These are phyloP conservation scores for Drosophila longiperda DNA, from an alignment of 2,888 invertebrate species.

Conservation along the genomic window DNA sequence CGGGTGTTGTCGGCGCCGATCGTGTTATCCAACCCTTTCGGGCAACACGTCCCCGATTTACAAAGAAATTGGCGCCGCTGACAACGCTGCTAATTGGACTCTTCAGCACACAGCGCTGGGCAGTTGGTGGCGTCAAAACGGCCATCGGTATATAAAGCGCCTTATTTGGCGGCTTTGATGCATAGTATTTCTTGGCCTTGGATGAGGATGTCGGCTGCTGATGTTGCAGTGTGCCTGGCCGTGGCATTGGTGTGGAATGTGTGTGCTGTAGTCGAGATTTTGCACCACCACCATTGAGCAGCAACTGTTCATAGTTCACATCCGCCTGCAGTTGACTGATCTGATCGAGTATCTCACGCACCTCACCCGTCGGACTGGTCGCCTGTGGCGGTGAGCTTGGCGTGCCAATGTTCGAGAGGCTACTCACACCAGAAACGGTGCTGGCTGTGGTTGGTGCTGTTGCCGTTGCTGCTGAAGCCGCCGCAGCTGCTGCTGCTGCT, in stretches of 20 bases:
- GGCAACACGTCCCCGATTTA: constrained; percentile 82
- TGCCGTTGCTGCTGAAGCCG: constrained; percentile 52
- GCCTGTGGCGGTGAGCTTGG: constrained; percentile 92
- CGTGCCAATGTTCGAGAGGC: constrained; percentile 88
- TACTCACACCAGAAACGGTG: constrained; percentile 89
- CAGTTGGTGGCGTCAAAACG: constrained; percentile 42
- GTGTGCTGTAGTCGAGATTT: constrained; percentile 78
- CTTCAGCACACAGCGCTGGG: constrained; percentile 77
- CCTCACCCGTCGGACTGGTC: constrained; percentile 92
- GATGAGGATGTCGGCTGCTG: constrained; percentile 23
- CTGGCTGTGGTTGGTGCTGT: constrained; percentile 79
- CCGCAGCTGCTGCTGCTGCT: constrained; percentile 6
- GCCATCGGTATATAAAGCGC: constrained; percentile 89
- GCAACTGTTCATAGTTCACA: constrained; percentile 84
- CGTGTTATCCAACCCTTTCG: constrained; percentile 89
- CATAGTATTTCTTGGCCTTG: constrained; percentile 85
- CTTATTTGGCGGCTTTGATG: constrained; percentile 87
- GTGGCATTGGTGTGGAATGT: constrained; percentile 63
- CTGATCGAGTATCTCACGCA: constrained; percentile 90
- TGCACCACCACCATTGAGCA: constrained; percentile 46
- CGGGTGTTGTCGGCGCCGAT: constrained; percentile 92
- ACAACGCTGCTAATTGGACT: constrained; percentile 83
- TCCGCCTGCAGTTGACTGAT: constrained; percentile 88
- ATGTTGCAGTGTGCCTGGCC: constrained; percentile 73
- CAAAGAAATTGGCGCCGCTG: constrained; percentile 81